Base-by-base conservation (phyloP, 2,888 invertebrate genomes). In the Penaeus monodon region DNA sequence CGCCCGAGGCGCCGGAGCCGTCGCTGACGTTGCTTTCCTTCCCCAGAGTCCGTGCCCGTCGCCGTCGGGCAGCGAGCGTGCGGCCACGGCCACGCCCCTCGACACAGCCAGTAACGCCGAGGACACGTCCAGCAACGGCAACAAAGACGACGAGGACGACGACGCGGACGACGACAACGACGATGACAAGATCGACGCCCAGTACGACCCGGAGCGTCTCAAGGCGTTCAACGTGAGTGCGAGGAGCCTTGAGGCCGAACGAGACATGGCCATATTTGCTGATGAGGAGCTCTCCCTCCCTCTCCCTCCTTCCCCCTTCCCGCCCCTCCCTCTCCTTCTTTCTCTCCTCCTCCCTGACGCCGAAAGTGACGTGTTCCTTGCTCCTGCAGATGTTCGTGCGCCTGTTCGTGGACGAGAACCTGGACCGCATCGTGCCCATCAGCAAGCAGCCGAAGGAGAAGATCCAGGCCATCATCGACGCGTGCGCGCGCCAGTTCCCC, bases 401-500 rank as follows among this genome's bases (percentile, higher is more conserved):
- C 73, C 94, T 98, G 89, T 98, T 98, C 93, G 98, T 98, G 89
- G 98, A 98, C 92, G 98, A 98, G 93, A 98, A 98, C 92, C 94
- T 98, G 91, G 98, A 98, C 93, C 95, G 98, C 92, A 97, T 97
- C 94, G 97, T 98, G 87, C 98, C 98, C 87, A 98, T 98, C 92
- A 98, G 98, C 83, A 98, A 98, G 92, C 98, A 98, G 93, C 98
- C 98, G 17, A 98, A 98, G 92, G 98, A 98, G 92, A 98, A 98
- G 94, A 97, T 98, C 91, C 98, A 98, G 92, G 98, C 98, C 33
- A 98, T 98, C 92, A 97, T 98, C 90, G 98, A 98, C 92, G 98
- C 98, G 33, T 98, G 98, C 93, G 97, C 98, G 90, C 94, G 98
- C 91, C 98, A 98, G 93, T 98, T 98, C 92, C 98, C 98, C 88